Conservation (phyloP, 1,140 invertebrate species). For the Cotesia typhae region DNA sequence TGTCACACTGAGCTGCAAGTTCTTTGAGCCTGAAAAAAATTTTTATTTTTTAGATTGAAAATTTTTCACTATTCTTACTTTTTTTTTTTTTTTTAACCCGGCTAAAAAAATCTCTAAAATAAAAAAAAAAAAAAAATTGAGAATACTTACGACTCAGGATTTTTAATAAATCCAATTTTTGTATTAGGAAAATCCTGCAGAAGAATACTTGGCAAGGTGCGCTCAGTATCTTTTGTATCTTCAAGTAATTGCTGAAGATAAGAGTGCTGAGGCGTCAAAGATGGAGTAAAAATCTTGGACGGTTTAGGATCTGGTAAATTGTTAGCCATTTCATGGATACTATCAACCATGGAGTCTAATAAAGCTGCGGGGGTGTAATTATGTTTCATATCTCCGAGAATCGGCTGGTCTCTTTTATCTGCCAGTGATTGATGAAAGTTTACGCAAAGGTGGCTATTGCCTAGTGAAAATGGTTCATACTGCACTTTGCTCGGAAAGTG, state of each 20-base stretch:
- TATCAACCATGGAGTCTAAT: constrained; percentile 40
- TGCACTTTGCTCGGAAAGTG: constrained; percentile 67
- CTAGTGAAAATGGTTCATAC: constrained; percentile 45
- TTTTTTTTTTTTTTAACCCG: too few species aligned
- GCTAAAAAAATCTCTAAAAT: too few species aligned
- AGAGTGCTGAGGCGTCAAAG: constrained; percentile 55
- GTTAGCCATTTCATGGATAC: constrained; percentile 45
- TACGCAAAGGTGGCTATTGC: constrained; percentile 47
- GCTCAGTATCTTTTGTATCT: constrained; percentile 45
- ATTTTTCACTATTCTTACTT: too few species aligned
- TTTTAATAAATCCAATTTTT: constrained; percentile 56
- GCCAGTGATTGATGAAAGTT: constrained; percentile 47
- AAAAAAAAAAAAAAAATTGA: not conserved
- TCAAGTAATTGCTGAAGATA: constrained; percentile 53
- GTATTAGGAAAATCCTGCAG: constrained; percentile 50
- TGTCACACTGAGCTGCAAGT: not conserved
- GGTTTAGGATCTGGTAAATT: constrained; percentile 36
- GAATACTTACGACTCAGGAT: constrained; percentile 52
- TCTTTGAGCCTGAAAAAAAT: constrained; percentile 6
- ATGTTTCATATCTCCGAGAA: constrained; percentile 34
- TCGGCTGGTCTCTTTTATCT: constrained; percentile 30
- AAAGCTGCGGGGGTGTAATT: constrained; percentile 43
- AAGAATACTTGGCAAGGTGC: constrained; percentile 50
- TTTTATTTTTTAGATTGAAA: not conserved
- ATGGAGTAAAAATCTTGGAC: constrained; percentile 49